phyloP scores from a whole-genome alignment of 2,888 invertebrate species.

The Athalia circularis region DNA sequence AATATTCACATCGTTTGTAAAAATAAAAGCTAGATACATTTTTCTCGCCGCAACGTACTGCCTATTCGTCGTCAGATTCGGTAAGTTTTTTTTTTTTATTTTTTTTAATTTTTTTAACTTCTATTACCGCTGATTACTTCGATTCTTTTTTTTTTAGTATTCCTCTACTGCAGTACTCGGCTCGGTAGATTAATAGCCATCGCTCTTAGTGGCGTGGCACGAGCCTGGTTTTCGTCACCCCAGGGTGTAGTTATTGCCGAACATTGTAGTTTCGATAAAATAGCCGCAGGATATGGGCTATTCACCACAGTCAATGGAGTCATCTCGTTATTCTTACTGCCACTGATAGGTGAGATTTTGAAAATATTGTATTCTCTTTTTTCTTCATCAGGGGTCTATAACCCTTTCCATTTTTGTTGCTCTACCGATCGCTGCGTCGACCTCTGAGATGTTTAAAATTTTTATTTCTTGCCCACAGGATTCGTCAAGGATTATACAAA shows the following conservation, averaged over 20 bases:
- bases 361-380: too few species aligned
- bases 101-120: too few species aligned
- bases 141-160: conserved; percentile 71
- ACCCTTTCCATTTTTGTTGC: too few species aligned
- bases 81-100: conserved; percentile 73
- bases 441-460: too few species aligned
- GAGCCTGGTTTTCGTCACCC: conserved; percentile 83
- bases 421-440: too few species aligned
- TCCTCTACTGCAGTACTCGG: conserved; percentile 77
- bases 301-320: conserved; percentile 84
- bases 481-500: conserved; percentile 79
- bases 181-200: conserved; percentile 78
- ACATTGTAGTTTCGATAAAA: conserved; percentile 80
- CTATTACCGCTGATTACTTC: too few species aligned
- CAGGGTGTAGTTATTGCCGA: conserved; percentile 84
- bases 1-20: conserved; percentile 78
- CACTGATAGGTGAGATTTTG: conserved; percentile 78
- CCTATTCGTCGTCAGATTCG: conserved; percentile 81
- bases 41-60: conserved; percentile 81
- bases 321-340: conserved; percentile 81
- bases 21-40: conserved; percentile 80
- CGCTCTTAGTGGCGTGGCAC: conserved; percentile 80
- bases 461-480: conserved; percentile 74
- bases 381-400: too few species aligned
- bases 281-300: conserved; percentile 84